These are phyloP conservation scores for Synanthedon andrenaeformis DNA, from an alignment of 2,888 invertebrate genomes.

Conservation along the genomic window DNA sequence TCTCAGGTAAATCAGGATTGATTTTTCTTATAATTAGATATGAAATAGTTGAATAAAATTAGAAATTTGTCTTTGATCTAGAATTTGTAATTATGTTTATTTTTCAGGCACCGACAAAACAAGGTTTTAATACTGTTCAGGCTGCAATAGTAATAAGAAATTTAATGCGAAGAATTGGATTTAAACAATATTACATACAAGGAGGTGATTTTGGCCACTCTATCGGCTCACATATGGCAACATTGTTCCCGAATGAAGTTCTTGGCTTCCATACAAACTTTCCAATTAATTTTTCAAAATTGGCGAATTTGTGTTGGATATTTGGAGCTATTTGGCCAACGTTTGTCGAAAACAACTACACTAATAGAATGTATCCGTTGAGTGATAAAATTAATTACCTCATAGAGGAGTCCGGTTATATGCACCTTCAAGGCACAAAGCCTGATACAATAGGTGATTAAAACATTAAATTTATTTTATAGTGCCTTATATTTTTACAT, in stretches of 20 bases:
- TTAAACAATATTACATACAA: conserved; percentile 75
- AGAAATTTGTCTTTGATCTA: no score
- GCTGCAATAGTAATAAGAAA: conserved; percentile 75
- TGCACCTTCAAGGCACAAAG: conserved; percentile 83
- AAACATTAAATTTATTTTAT: conserved; percentile 1
- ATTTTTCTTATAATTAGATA: background rate
- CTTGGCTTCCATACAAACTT: conserved; percentile 75
- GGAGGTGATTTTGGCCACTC: conserved; percentile 83
- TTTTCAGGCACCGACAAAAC: conserved; percentile 59
- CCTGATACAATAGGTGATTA: conserved; percentile 83
- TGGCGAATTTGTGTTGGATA: conserved; percentile 31
- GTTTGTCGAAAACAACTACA: conserved; percentile 51
- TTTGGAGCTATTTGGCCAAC: conserved; percentile 64
- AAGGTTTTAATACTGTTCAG: conserved; percentile 70
- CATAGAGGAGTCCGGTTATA: conserved; percentile 69
- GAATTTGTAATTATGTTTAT: no score
- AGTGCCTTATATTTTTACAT: background rate
- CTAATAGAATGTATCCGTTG: conserved; percentile 65
- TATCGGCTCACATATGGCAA: conserved; percentile 72
- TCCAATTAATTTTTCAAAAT: conserved; percentile 46
- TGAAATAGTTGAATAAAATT: background rate
- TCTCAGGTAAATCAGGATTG: conserved; percentile 37
- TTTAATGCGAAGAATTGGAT: conserved; percentile 78
- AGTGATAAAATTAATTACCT: conserved; percentile 28
- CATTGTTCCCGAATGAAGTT: conserved; percentile 72